phyloP scores from a whole-genome alignment of 30 jellyfish, hydroid and myxozoan genomes.

The Catostylus mosaicus region DNA sequence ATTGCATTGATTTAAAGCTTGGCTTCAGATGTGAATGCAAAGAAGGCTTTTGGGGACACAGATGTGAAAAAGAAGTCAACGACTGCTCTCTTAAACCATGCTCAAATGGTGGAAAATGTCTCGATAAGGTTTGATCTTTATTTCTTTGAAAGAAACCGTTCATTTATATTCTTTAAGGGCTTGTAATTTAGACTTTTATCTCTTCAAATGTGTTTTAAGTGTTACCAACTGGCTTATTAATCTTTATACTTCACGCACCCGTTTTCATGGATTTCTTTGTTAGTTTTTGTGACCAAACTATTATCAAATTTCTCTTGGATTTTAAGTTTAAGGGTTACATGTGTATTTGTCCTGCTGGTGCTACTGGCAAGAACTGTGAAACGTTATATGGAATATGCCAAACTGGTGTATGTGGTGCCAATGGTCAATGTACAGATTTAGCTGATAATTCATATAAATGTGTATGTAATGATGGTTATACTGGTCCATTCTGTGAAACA shows the following conservation, averaged over 20 bases:
- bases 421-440: conserved; percentile 77
- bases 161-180: no score
- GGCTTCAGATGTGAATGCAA: conserved; percentile 91
- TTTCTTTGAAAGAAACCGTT: no score
- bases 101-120: conserved; percentile 87
- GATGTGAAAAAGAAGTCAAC: conserved; percentile 92
- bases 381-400: conserved; percentile 62
- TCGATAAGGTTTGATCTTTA: conserved; percentile 82
- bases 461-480: conserved; percentile 80
- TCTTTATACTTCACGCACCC: no score
- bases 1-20: conserved; percentile 83
- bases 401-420: conserved; percentile 68
- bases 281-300: no score
- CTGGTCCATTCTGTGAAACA: conserved; percentile 92
- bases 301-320: no score
- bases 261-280: no score
- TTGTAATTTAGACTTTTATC: no score
- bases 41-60: conserved; percentile 87
- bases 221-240: no score
- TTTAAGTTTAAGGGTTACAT: conserved; percentile 79
- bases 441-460: conserved; percentile 85
- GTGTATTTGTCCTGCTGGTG: conserved; percentile 87
- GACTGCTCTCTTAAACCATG: conserved; percentile 93
- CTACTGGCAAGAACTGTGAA: conserved; percentile 88
- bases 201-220: no score